Evolutionary conservation across 2,113 vertebrate genomes (phyloP).

Genomic region (Macquaria australasica): DNA sequence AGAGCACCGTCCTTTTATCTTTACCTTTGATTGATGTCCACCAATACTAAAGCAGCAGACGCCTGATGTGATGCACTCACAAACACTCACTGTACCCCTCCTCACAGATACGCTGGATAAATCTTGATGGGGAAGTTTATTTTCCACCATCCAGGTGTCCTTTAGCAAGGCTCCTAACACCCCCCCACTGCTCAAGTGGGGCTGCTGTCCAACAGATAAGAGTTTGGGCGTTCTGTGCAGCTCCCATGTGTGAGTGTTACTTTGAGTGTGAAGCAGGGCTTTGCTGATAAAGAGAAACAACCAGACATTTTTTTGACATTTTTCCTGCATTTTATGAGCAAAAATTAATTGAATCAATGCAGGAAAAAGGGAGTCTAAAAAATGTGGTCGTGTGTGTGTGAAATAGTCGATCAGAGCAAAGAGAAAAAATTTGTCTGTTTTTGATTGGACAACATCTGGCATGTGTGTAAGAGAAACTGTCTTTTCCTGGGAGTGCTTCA

Average conservation of each 20-base stretch:
- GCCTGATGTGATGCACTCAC: background rate
- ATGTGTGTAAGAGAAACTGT: slow-evolving; percentile 12
- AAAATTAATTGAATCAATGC: slow-evolving; percentile 6
- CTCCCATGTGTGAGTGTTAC: slow-evolving; percentile 14
- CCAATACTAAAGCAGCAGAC: background rate
- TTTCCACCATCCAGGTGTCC: slow-evolving; percentile 34
- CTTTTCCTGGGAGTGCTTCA: slow-evolving; percentile 32
- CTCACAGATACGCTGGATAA: background rate
- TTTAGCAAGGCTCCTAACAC: slow-evolving; percentile 5
- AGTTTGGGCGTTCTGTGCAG: slow-evolving; percentile 2
- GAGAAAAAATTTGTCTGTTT: slow-evolving; percentile 50
- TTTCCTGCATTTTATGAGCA: background rate
- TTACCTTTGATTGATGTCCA: background rate
- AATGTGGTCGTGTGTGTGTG: background rate
- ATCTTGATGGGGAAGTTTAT: slow-evolving; percentile 27
- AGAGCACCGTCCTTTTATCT: background rate
- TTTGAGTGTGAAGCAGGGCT: slow-evolving; percentile 1
- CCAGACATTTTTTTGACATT: background rate
- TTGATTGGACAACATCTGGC: slow-evolving; percentile 58
- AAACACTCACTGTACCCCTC: background rate
- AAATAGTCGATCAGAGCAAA: slow-evolving; percentile 28
- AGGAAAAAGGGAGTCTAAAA: background rate
- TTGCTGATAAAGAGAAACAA: slow-evolving; percentile 2
- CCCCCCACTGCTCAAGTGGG: slow-evolving; percentile 1
- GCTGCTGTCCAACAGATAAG: slow-evolving; percentile 37